Percentiles rank a stretch among this genome's conserved stretches.
Conservation (phyloP, 2,113 vertebrate genomes). For the Cygnus buccinator region DNA sequence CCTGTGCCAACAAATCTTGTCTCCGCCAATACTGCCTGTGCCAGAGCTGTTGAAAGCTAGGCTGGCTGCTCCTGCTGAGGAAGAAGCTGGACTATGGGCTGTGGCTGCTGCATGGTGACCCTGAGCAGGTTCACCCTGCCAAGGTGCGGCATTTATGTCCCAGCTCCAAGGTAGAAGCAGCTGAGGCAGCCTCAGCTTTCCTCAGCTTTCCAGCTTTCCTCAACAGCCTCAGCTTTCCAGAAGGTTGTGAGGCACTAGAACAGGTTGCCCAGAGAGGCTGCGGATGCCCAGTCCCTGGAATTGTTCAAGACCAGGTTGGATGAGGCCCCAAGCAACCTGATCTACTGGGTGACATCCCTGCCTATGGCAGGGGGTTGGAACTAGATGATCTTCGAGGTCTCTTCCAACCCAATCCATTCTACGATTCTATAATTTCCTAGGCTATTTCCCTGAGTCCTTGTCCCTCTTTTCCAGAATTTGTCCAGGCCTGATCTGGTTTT, state of each 20-base stretch:
- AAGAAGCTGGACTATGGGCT: neutral
- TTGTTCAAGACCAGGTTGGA: too few species aligned
- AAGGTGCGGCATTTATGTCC: neutral
- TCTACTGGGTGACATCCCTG: too few species aligned
- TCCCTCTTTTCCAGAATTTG: neutral
- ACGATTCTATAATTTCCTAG: neutral
- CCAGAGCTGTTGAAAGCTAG: neutral
- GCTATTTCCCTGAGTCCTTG: neutral
- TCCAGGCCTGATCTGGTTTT: neutral
- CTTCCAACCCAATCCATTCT: too few species aligned
- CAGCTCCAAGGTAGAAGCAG: neutral
- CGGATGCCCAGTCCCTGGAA: too few species aligned
- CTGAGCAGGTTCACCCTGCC: neutral
- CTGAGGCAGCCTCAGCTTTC: neutral
- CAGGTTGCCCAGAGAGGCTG: too few species aligned
- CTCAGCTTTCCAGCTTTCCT: too few species aligned
- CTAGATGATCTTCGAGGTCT: too few species aligned
- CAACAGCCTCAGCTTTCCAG: too few species aligned
- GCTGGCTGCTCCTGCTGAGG: neutral
- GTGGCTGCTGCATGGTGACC: rapidly evolving
- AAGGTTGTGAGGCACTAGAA: too few species aligned
- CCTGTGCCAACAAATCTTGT: neutral
- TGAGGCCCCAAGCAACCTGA: too few species aligned
- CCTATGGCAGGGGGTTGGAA: too few species aligned
- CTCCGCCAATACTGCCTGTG: neutral